Evolutionary conservation across 2,113 vertebrate species (phyloP).

Genomic region (Zapornia atra): DNA sequence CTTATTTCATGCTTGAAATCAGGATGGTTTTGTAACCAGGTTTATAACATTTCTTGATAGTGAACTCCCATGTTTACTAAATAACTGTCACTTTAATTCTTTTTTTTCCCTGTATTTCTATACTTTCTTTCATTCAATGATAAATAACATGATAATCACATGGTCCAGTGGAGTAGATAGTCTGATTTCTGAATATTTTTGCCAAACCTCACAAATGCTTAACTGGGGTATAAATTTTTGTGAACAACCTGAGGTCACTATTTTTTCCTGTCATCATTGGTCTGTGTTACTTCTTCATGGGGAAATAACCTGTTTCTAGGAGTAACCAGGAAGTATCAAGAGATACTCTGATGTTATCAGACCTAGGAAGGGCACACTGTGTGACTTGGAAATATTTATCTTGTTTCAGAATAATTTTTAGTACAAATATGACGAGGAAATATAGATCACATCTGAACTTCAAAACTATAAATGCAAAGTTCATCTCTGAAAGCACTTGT

Average conservation of each 20-base stretch:
- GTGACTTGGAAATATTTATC: background rate
- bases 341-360: background rate
- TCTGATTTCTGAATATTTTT: background rate
- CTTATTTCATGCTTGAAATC: background rate
- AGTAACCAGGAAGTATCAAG: background rate
- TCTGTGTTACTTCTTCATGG: background rate
- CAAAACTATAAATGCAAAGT: background rate
- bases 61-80: background rate
- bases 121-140: background rate
- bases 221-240: background rate
- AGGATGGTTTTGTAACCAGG: rapidly evolving
- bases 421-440: background rate
- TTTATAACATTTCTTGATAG: rapidly evolving
- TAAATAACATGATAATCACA: background rate
- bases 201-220: background rate
- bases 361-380: background rate
- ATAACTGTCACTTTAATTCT: background rate
- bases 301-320: background rate
- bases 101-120: background rate
- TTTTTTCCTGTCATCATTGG: background rate
- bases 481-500: background rate
- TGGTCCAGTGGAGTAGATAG: background rate
- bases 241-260: background rate
- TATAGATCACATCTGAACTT: background rate
- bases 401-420: background rate